Percentiles rank a stretch among this genome's conserved stretches.
Conservation (phyloP, 2,888 invertebrate species). For the Temnothorax rugatulus region DNA sequence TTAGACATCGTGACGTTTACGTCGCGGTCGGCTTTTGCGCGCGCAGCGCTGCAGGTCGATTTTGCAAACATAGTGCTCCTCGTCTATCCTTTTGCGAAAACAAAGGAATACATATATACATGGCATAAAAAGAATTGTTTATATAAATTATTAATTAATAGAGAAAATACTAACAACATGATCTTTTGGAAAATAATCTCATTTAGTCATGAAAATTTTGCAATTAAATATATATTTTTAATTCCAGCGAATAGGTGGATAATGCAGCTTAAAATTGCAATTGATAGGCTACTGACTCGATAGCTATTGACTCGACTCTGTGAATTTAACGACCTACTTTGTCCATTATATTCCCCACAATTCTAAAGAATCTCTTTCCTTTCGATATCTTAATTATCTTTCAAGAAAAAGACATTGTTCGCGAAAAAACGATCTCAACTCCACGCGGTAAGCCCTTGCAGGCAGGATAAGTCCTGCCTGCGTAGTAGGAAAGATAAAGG, state of each 20-base stretch:
- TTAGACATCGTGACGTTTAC: conserved; percentile 78
- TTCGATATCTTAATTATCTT: conserved; percentile 17
- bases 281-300: neutral
- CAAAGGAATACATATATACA: neutral
- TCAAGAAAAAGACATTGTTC: neutral
- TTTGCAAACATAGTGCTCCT: conserved; percentile 32
- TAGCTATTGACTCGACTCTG: neutral
- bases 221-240: neutral
- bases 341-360: neutral
- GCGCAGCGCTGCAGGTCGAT: conserved; percentile 38
- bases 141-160: neutral
- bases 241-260: neutral
- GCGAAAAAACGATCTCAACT: neutral
- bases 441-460: neutral
- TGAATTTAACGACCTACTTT: neutral
- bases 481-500: neutral
- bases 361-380: neutral
- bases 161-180: neutral
- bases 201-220: neutral
- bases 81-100: conserved; percentile 25
- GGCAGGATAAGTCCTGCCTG: neutral
- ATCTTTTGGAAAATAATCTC: too few relatives aligned
- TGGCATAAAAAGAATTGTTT: neutral
- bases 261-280: neutral
- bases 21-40: conserved; percentile 69